Evolutionary conservation across 1,140 invertebrate species (phyloP).

Genomic region (Zaprionus nigranus): DNA sequence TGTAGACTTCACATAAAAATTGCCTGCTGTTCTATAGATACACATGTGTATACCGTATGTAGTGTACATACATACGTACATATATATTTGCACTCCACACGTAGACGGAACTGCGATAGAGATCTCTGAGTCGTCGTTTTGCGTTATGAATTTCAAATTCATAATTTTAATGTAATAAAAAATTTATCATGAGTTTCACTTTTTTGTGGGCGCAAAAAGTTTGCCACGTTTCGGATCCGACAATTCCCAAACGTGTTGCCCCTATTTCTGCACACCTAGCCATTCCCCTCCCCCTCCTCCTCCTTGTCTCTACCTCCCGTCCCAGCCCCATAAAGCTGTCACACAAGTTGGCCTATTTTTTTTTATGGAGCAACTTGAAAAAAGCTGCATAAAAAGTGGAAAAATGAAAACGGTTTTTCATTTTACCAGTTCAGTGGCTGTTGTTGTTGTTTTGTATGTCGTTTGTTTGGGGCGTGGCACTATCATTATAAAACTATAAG

Average conservation of each 20-base stretch:
- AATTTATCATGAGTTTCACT: constrained; percentile 39
- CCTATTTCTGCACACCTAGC: constrained; percentile 5
- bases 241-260: constrained; percentile 41
- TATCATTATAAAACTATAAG: constrained; percentile 17
- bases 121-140: constrained; percentile 11
- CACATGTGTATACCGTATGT: neutral
- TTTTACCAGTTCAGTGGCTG: neutral
- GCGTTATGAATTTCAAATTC: constrained; percentile 39
- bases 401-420: constrained; percentile 19
- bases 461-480: neutral
- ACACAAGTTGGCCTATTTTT: constrained; percentile 12
- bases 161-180: constrained; percentile 51
- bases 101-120: constrained; percentile 1
- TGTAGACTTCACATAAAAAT: neutral
- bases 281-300: neutral
- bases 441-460: neutral
- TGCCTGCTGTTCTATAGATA: neutral
- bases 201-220: constrained; percentile 27
- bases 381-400: constrained; percentile 7
- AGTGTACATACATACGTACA: neutral
- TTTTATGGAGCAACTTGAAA: constrained; percentile 27
- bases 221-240: constrained; percentile 35
- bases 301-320: neutral
- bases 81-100: neutral
- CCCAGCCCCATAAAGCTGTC: constrained; percentile 5